Conservation (phyloP, 1,140 invertebrate genomes). For the Hylaeus volcanicus region DNA sequence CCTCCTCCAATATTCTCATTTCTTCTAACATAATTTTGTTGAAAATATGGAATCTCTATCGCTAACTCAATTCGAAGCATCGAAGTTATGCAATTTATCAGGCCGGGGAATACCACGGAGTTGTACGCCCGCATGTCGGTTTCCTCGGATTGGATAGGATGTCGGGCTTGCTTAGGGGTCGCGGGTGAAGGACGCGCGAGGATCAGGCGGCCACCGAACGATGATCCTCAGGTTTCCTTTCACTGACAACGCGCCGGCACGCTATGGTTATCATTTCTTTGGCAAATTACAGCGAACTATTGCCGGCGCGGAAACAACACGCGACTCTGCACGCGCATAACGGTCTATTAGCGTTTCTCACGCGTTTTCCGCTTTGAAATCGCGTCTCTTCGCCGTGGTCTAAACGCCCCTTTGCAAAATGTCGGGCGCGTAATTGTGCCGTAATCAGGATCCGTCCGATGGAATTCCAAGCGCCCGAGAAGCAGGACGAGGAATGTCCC, state of each 20-base stretch:
- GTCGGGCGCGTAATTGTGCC: constrained; percentile 46
- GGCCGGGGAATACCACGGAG: constrained; percentile 2
- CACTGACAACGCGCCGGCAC: constrained; percentile 31
- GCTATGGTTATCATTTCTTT: constrained; percentile 26
- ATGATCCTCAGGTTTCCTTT: constrained; percentile 53
- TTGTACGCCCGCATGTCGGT: constrained; percentile 2
- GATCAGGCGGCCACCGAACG: constrained; percentile 33
- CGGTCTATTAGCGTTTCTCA: constrained; percentile 42
- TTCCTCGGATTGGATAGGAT: constrained; percentile 52
- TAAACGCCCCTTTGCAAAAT: constrained; percentile 30
- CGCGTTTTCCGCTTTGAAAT: not conserved
- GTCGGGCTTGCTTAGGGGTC: constrained; percentile 50
- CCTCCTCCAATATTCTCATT: no score
- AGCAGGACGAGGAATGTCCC: constrained; percentile 31
- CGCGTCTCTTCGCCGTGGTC: not conserved
- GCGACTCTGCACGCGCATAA: constrained; percentile 18
- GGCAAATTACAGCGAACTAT: constrained; percentile 45
- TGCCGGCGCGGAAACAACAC: constrained; percentile 5
- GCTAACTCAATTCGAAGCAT: no score
- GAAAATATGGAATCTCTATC: no score
- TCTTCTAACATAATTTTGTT: no score
- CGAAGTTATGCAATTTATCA: constrained; percentile 9
- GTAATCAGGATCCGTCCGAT: constrained; percentile 42
- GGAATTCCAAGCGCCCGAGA: constrained; percentile 39
- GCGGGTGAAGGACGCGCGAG: constrained; percentile 54